These are phyloP conservation scores for Orycteropus afer DNA, from an alignment of 2,113 vertebrate genomes.

Conservation along the genomic window DNA sequence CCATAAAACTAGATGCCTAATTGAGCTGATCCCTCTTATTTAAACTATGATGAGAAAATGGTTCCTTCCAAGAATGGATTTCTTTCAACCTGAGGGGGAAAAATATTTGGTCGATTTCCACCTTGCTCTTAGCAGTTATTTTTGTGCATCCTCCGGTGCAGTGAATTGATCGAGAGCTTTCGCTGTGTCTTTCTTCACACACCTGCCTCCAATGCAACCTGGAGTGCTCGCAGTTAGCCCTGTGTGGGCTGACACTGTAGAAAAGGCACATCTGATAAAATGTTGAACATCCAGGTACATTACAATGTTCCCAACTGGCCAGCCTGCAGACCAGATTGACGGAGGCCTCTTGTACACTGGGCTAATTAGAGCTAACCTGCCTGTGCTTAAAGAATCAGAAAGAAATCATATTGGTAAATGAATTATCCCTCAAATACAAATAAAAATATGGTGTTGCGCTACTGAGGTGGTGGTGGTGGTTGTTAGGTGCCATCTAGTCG, in stretches of 20 bases:
- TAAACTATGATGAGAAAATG: background rate
- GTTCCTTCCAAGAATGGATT: constrained; percentile 1
- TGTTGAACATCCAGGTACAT: background rate
- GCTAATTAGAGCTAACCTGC: background rate
- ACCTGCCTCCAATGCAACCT: background rate
- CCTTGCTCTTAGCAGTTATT: background rate
- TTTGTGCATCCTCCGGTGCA: background rate
- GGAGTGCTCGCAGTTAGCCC: background rate
- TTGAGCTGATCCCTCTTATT: background rate
- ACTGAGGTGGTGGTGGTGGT: no score
- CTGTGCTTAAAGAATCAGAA: background rate
- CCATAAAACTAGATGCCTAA: background rate
- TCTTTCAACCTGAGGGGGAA: background rate
- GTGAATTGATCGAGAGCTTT: background rate
- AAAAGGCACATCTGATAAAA: background rate
- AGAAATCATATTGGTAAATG: background rate
- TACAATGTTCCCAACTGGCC: background rate
- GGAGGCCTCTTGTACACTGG: background rate
- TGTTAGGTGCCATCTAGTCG: no score
- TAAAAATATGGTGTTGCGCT: no score
- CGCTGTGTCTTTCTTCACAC: background rate
- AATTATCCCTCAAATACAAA: background rate
- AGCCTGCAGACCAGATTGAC: background rate
- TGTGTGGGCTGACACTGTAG: background rate
- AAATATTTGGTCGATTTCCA: background rate